These are phyloP conservation scores for Ormyrus pomaceus DNA, from an alignment of 2,888 invertebrate genomes.

Conservation along the genomic window DNA sequence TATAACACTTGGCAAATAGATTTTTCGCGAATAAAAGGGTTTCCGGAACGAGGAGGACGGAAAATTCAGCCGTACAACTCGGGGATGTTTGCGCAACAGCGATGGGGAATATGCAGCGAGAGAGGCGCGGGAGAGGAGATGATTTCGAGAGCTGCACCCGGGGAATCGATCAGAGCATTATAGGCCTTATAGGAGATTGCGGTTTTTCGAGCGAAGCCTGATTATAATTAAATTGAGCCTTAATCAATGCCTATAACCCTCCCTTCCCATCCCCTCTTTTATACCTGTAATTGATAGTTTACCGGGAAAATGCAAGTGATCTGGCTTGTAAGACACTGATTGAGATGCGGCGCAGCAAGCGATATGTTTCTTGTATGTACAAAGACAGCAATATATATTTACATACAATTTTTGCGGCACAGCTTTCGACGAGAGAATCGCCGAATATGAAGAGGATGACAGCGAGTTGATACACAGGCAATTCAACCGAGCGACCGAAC, in stretches of 20 bases:
- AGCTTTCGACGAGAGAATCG: no score
- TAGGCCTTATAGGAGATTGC: not conserved
- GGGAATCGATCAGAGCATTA: slow-evolving; percentile 19
- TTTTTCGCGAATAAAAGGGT: no score
- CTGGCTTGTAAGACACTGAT: no score
- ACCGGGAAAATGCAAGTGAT: not conserved
- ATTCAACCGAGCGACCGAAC: no score
- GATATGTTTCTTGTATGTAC: not conserved
- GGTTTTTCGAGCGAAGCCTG: slow-evolving; percentile 6
- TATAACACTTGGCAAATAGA: no score
- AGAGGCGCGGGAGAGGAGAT: not conserved
- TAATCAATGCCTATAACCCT: slow-evolving; percentile 7
- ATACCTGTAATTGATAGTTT: slow-evolving; percentile 9
- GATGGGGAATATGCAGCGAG: not conserved
- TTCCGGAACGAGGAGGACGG: no score
- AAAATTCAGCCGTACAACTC: not conserved
- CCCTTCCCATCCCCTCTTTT: not conserved
- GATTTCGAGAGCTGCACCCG: not conserved
- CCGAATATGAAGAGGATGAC: no score
- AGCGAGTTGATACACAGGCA: no score
- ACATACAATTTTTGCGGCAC: slow-evolving; percentile 1
- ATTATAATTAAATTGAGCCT: slow-evolving; percentile 32
- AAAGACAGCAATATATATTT: not conserved
- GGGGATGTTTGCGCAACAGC: slow-evolving; percentile 9
- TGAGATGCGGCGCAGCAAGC: no score